A percentile compares a stretch with the other conserved stretches of the same genome.
Conservation (phyloP, 1,140 invertebrate genomes). For the Cydia pomonella region DNA sequence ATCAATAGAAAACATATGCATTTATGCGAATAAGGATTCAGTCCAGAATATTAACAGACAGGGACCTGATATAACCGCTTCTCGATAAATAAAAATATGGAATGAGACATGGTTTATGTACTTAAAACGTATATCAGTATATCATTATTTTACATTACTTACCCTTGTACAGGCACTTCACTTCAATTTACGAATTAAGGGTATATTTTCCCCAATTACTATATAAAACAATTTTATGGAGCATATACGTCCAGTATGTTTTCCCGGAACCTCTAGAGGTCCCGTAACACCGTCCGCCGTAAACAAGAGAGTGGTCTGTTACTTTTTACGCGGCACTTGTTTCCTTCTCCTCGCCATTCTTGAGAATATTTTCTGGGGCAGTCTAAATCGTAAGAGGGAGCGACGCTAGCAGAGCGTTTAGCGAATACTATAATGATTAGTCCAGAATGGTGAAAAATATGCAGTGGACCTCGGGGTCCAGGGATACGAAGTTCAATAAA, state of each 20-base stretch:
- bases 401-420: background rate
- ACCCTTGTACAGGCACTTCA: background rate
- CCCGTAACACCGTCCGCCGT: conserved; percentile 44
- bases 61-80: too few species aligned
- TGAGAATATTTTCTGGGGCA: conserved; percentile 48
- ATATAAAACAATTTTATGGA: conserved; percentile 24
- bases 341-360: conserved; percentile 51
- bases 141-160: too few species aligned
- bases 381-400: background rate
- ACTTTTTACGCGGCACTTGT: conserved; percentile 59
- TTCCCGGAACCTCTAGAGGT: conserved; percentile 39
- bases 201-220: background rate
- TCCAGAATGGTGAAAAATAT: too few species aligned
- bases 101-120: too few species aligned
- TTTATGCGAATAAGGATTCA: too few species aligned
- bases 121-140: too few species aligned
- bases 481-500: too few species aligned
- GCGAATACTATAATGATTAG: background rate
- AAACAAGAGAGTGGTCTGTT: conserved; percentile 54
- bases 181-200: conserved; percentile 3
- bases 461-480: too few species aligned
- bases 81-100: too few species aligned
- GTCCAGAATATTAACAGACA: too few species aligned
- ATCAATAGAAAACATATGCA: too few species aligned
- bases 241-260: conserved; percentile 15